These are phyloP conservation scores for Apodemia duryi DNA, from an alignment of 2,888 invertebrate genomes.

Conservation along the genomic window DNA sequence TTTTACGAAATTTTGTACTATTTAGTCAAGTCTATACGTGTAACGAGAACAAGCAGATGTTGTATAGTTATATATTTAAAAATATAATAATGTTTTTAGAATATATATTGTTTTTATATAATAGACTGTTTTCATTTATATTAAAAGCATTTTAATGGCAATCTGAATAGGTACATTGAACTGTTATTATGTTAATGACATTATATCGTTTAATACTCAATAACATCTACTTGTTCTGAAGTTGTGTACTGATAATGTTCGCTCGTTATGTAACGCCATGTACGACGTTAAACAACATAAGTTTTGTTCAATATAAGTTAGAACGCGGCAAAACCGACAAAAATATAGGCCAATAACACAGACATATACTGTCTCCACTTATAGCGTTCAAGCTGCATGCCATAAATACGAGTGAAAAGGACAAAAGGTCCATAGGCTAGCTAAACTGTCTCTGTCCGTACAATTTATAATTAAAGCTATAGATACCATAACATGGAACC, in stretches of 20 bases:
- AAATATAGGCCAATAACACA: too few species aligned
- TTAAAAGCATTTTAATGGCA: slow-evolving; percentile 9
- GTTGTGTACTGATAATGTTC: slow-evolving; percentile 19
- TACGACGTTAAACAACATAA: neutral
- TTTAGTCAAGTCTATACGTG: slow-evolving; percentile 31
- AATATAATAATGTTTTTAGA: slow-evolving; percentile 12
- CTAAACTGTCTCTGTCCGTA: too few species aligned
- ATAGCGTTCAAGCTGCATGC: too few species aligned
- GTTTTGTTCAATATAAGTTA: neutral
- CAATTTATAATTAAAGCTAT: too few species aligned
- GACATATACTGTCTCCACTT: too few species aligned
- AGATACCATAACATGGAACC: too few species aligned
- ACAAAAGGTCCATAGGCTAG: too few species aligned
- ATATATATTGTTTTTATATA: slow-evolving; percentile 13
- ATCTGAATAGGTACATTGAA: slow-evolving; percentile 6
- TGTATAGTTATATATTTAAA: slow-evolving; percentile 4
- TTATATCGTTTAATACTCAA: neutral
- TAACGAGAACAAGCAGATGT: slow-evolving; percentile 31
- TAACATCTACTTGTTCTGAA: slow-evolving; percentile 19
- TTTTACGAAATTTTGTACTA: slow-evolving; percentile 38
- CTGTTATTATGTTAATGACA: slow-evolving; percentile 9
- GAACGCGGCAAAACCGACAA: too few species aligned
- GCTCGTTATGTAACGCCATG: slow-evolving; percentile 15
- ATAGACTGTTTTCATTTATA: slow-evolving; percentile 15
- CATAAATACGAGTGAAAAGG: too few species aligned